These are phyloP conservation scores for Mionectes olivaceus DNA, from an alignment of 2,797 vertebrate species.

Conservation along the genomic window DNA sequence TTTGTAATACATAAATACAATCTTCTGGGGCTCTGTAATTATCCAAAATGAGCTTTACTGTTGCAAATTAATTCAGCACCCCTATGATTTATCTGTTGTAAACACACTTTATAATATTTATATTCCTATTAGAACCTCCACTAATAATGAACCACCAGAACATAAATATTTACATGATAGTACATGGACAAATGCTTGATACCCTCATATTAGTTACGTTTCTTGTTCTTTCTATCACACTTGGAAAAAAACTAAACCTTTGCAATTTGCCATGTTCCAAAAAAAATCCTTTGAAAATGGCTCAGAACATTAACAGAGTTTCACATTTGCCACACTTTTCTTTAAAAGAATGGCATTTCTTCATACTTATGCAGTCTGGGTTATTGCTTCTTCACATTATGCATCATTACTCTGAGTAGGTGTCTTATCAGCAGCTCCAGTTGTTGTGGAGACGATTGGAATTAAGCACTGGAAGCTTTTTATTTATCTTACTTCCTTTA, in stretches of 20 bases:
- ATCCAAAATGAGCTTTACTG: constrained; percentile 76
- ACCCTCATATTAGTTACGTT: constrained; percentile 41
- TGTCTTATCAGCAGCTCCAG: constrained; percentile 82
- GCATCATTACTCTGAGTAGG: constrained; percentile 80
- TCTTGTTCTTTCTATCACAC: constrained; percentile 26
- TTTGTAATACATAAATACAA: constrained; percentile 74
- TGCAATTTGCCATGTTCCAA: constrained; percentile 48
- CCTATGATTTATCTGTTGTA: constrained; percentile 78
- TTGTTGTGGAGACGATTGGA: constrained; percentile 79
- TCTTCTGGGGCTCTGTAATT: constrained; percentile 79
- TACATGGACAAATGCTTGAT: constrained; percentile 56
- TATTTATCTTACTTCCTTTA: constrained; percentile 80
- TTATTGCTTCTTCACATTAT: constrained; percentile 78
- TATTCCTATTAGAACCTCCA: constrained; percentile 69
- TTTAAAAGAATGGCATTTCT: constrained; percentile 73
- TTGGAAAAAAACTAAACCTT: constrained; percentile 45
- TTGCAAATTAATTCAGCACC: constrained; percentile 74
- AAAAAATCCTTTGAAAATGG: constrained; percentile 70
- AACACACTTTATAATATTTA: constrained; percentile 77
- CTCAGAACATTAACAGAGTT: constrained; percentile 64
- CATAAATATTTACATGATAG: constrained; percentile 71
- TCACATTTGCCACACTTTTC: constrained; percentile 69
- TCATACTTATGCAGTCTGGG: constrained; percentile 63
- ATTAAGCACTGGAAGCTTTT: constrained; percentile 80
- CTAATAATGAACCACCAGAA: constrained; percentile 65